Evolutionary conservation across 2,888 invertebrate species (phyloP), one percentile per base, ranked within the genome.

Genomic region (Noctua comes): DNA sequence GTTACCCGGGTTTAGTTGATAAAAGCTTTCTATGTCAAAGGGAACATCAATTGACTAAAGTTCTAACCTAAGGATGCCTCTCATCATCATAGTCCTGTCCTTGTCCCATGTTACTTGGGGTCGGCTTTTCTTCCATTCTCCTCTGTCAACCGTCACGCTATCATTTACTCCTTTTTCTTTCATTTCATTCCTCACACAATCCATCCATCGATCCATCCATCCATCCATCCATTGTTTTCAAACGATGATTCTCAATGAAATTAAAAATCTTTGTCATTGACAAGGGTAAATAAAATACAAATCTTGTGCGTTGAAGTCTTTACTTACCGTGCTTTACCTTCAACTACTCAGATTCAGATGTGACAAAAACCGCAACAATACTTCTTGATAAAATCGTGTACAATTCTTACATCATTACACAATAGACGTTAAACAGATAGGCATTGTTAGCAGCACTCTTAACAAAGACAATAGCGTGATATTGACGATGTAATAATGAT

Each of bases 291-390:
- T 40, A 21, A 18, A 18, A 51, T 10, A 4, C 13, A 59, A 70
- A 68, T 51, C 68, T 64, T 73, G 57, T 71, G 84, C 81, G 84
- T 81, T 84, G 79, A 84, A 79, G 79, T 84, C 79, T 85, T 85
- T 80, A 51, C 36, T 74, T 64, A 54, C 73, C 64, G 75, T 70
- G 46, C 46, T 54, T 65, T 66, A 73, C 80, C 82, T 86, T 82
- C 82, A 86, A 46, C 27, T 13, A 57, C 13, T 21, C 21, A 59
- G 36, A 18, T 65, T 21, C 21, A 59, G 36, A 24, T 65, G 27
- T 64, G 72, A 87, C 85, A 85, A 85, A 88, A 88, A 86, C 65
- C 46, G 3, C 68, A 78, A 87, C 83, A 88, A 88, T 88, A 78
- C 82, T 51, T 18, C 5, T 21, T 48, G 86, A 87, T 87, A 82